phyloP scores from a whole-genome alignment of 2,797 vertebrate species.

The Hydrophis major region DNA sequence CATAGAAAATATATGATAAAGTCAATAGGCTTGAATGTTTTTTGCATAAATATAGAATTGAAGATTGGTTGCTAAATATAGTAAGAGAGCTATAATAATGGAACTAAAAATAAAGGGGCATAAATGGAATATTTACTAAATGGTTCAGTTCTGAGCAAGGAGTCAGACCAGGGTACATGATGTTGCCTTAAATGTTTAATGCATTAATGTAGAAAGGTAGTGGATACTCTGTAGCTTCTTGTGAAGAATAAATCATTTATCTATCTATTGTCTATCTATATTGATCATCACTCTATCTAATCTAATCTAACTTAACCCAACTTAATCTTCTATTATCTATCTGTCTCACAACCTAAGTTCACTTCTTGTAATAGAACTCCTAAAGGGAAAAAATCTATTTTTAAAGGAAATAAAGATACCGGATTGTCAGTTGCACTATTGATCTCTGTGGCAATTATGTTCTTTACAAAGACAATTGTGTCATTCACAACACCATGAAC shows the following conservation, averaged over 20 bases:
- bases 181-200: not conserved
- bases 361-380: not conserved
- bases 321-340: not conserved
- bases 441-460: slow-evolving; percentile 93
- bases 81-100: not conserved
- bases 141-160: not conserved
- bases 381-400: not conserved
- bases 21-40: not conserved
- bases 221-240: not conserved
- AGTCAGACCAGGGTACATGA: not conserved
- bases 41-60: not conserved
- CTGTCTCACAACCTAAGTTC: not conserved
- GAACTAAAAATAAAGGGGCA: not conserved
- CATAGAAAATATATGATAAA: not conserved
- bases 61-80: not conserved
- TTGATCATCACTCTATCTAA: not conserved
- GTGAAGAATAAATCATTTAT: not conserved
- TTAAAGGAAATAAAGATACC: slow-evolving; percentile 80
- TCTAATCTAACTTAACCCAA: not conserved
- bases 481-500: slow-evolving; percentile 92
- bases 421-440: slow-evolving; percentile 98
- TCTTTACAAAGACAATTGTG: slow-evolving; percentile 92
- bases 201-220: not conserved
- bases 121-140: not conserved
- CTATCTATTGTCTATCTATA: too few species aligned